Percentiles rank a stretch among this genome's conserved stretches.
Evolutionary conservation across 1,140 invertebrate species (phyloP).

Genomic region (Drosophila lini): DNA sequence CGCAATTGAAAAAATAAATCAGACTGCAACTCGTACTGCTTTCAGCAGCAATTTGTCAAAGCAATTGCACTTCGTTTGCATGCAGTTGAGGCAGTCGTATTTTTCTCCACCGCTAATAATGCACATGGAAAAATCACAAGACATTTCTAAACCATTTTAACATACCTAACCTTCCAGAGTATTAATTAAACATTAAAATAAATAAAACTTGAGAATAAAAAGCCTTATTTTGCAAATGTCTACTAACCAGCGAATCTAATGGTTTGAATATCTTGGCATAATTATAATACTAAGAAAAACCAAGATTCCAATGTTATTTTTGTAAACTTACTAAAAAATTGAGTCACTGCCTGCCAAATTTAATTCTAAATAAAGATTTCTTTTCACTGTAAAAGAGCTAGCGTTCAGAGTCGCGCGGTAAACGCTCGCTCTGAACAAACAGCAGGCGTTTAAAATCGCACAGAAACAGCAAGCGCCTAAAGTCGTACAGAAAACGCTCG

Average conservation of each 20-base stretch:
- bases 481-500: conserved; percentile 24
- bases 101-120: conserved; percentile 11
- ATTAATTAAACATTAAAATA: no score
- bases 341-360: not conserved
- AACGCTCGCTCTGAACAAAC: conserved; percentile 1
- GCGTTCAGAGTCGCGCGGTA: not conserved
- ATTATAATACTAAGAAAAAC: not conserved
- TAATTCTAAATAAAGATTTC: not conserved
- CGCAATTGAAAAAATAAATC: conserved; percentile 58
- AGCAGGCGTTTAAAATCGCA: not conserved
- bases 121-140: not conserved
- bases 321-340: not conserved
- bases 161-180: no score
- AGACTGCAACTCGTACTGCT: conserved; percentile 7
- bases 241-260: not conserved
- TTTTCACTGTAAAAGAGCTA: not conserved
- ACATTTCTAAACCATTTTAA: no score
- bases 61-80: conserved; percentile 69
- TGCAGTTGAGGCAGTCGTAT: conserved; percentile 42
- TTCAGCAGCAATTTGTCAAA: conserved; percentile 63
- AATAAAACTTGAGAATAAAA: no score
- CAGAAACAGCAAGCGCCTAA: conserved; percentile 4
- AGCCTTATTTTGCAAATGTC: no score
- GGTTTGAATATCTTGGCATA: not conserved
- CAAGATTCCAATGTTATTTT: not conserved